Percentiles rank a stretch among this genome's conserved stretches.
These are phyloP conservation scores for Cataglyphis livida DNA, from an alignment of 2,888 invertebrate species.

Conservation along the genomic window DNA sequence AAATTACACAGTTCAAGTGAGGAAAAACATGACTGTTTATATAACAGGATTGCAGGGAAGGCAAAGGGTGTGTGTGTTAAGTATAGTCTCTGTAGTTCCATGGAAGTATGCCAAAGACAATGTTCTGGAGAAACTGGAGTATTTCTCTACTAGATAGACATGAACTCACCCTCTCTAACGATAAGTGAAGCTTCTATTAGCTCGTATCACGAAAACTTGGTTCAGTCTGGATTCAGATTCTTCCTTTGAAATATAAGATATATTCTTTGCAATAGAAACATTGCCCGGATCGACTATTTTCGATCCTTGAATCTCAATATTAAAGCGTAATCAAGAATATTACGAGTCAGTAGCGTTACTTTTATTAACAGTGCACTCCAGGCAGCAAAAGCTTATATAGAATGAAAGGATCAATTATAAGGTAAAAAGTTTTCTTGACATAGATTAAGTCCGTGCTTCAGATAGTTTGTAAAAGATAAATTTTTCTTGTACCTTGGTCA, in stretches of 20 bases:
- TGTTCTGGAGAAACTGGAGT: conserved; percentile 33
- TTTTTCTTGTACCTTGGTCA: neutral
- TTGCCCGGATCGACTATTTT: neutral
- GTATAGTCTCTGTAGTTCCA: conserved; percentile 13
- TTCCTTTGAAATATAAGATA: conserved; percentile 9
- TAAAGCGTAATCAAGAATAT: neutral
- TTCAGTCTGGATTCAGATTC: conserved; percentile 9
- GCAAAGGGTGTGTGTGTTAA: neutral
- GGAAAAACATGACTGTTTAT: neutral
- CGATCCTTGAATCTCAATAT: neutral
- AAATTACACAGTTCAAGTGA: neutral
- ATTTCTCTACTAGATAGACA: conserved; percentile 2
- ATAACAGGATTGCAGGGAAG: neutral
- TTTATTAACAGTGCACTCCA: neutral
- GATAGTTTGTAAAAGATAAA: neutral
- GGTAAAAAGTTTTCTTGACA: conserved; percentile 27
- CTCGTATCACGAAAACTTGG: conserved; percentile 33
- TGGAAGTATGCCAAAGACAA: conserved; percentile 43
- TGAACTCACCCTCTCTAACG: neutral
- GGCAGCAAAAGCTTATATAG: neutral
- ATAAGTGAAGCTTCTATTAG: conserved; percentile 42
- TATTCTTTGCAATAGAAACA: neutral
- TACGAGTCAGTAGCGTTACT: neutral
- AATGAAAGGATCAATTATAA: conserved; percentile 26
- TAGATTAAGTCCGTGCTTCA: neutral